Evolutionary conservation across 2,113 vertebrate genomes (phyloP).

Genomic region (Myrmecobius fasciatus): DNA sequence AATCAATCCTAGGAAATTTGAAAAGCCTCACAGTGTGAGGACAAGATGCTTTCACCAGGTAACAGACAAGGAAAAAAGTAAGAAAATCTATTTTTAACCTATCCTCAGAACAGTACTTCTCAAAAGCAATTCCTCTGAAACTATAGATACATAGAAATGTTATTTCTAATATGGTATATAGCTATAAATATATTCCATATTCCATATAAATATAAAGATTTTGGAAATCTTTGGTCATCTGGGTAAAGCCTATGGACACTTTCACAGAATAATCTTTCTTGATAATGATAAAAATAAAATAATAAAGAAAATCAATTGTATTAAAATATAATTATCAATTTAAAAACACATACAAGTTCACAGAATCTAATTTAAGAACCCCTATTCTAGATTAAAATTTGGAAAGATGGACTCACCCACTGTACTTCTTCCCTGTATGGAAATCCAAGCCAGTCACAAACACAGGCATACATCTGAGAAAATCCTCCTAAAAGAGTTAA

Average conservation of each 20-base stretch:
- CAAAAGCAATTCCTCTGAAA: too few relatives aligned
- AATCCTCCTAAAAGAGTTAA: slow-evolving; percentile 90
- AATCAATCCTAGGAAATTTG: not conserved
- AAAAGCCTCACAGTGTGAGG: not conserved
- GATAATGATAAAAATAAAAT: not conserved
- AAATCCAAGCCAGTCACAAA: slow-evolving; percentile 97
- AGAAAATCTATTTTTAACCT: not conserved
- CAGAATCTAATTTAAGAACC: not conserved
- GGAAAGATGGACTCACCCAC: slow-evolving; percentile 89
- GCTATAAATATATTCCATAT: too few relatives aligned
- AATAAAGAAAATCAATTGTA: not conserved
- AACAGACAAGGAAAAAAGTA: not conserved
- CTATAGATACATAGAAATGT: too few relatives aligned
- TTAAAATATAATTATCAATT: not conserved
- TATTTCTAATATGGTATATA: too few relatives aligned
- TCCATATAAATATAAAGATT: too few relatives aligned
- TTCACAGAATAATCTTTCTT: not conserved
- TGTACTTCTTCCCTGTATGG: slow-evolving; percentile 97
- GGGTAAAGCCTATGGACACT: not conserved
- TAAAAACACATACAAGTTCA: not conserved
- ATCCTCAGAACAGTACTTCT: not conserved
- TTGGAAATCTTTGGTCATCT: not conserved
- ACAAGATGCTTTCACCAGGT: not conserved
- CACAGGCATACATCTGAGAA: slow-evolving; percentile 97
- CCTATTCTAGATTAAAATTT: not conserved